phyloP scores from a whole-genome alignment of 2,113 vertebrate genomes.

The Megaceryle maxima region DNA sequence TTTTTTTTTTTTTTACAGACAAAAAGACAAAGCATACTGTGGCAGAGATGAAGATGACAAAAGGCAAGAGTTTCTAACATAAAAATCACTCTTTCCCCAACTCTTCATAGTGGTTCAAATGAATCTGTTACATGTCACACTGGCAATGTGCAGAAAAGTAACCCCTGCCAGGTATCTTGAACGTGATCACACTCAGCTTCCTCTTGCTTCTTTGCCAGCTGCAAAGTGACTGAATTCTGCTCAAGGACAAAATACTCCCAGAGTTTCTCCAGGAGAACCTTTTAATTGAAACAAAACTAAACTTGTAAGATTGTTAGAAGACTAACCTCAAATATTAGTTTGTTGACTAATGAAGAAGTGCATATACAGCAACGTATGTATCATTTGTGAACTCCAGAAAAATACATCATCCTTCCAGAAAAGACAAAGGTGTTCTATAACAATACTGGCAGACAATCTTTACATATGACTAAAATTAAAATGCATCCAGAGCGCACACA shows the following conservation, averaged over 20 bases:
- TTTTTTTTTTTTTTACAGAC: not conserved
- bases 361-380: not conserved
- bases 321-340: not conserved
- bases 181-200: not conserved
- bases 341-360: not conserved
- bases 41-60: not conserved
- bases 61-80: not conserved
- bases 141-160: not conserved
- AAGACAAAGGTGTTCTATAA: not conserved
- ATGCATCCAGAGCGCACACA: not conserved
- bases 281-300: not conserved
- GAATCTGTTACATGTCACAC: fast-evolving
- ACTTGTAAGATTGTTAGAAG: not conserved
- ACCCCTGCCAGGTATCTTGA: not conserved
- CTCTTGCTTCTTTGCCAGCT: not conserved
- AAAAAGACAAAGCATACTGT: not conserved
- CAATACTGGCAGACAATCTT: not conserved
- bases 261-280: not conserved
- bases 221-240: not conserved
- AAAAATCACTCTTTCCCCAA: not conserved
- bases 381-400: not conserved
- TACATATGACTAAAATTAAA: not conserved
- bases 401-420: not conserved
- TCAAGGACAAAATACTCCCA: not conserved
- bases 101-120: not conserved